Percentiles rank a stretch among this genome's conserved stretches.
Conservation (phyloP, 1,140 invertebrate species). For the Cheumatopsyche charites region DNA sequence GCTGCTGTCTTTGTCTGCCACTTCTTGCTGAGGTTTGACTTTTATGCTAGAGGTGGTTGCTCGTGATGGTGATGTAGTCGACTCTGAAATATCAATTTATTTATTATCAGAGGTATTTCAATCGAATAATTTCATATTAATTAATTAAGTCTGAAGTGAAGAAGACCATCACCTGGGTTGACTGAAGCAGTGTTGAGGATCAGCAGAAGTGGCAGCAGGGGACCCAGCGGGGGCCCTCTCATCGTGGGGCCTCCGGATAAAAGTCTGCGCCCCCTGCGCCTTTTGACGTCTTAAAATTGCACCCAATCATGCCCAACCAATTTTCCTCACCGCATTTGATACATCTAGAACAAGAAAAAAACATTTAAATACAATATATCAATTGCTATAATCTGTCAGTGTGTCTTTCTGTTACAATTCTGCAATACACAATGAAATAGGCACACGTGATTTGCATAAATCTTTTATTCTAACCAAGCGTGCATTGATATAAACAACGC, state of each 20-base stretch:
- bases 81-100: conserved; percentile 35
- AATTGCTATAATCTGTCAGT: not conserved
- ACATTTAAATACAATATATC: not conserved
- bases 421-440: too few relatives aligned
- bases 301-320: conserved; percentile 26
- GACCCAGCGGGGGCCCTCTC: conserved; percentile 31
- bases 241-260: conserved; percentile 37
- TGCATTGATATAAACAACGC: too few relatives aligned
- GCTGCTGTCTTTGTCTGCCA: conserved; percentile 4
- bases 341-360: conserved; percentile 23
- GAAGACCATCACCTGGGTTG: conserved; percentile 23
- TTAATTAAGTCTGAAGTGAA: too few relatives aligned
- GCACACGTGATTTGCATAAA: too few relatives aligned
- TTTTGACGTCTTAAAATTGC: not conserved
- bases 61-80: conserved; percentile 10
- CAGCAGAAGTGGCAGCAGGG: conserved; percentile 39
- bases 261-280: conserved; percentile 20
- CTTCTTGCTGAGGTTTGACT: conserved; percentile 19
- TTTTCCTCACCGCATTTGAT: conserved; percentile 17
- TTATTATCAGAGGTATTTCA: not conserved
- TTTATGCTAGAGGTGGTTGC: not conserved
- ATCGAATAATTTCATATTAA: not conserved
- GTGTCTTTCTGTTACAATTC: too few relatives aligned
- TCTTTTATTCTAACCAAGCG: too few relatives aligned
- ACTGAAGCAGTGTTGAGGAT: conserved; percentile 33